Base-by-base conservation (phyloP, 2,888 invertebrate species). In the Brenthis ino region DNA sequence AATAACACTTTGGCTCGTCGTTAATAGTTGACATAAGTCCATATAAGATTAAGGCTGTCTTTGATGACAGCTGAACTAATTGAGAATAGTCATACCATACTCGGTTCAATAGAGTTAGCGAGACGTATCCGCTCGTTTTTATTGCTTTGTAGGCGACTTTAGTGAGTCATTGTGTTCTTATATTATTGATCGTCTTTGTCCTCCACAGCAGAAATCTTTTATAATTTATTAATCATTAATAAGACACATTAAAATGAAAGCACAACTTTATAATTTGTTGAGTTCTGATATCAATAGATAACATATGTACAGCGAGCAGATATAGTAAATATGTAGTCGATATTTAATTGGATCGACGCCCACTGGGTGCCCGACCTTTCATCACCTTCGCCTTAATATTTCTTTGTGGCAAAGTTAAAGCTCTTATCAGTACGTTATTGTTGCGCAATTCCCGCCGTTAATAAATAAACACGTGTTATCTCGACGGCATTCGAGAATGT, bases 381-480 rank as follows among this genome's bases (percentile, higher is more conserved):
- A 64, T 73, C 73, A 75, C 71, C 75, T 71, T 68, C 61, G 70
- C 64, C 68, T 70, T 71, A 67, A 64, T 65, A 57, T 61, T 58
- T 55, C 57, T 64, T 65, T 64, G 58, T 64, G 43, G 65, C 67
- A 47, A 70, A 65, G 53, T 54, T 60, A 57, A 63, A 65, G 67
- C 57, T 58, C 78, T 77, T 80, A 79, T 80, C 79, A 76, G 71
- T 71, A 77, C 67, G 70, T 76, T 78, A 79, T 77, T 75, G 79
- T 88, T 88, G 86, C 86, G 87, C 86, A 88, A 87, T 85, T 84
- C 75, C 74, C 79, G 81, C 80, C 77, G 77, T 84, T 83, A 85
- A 81, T 84, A 83, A 83, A 73, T 69, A 71, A 80, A 85, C 86
- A 88, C 85, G 86, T 87, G 88, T 87, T 88, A 89, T 89, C 86